Evolutionary conservation across 2,888 invertebrate species (phyloP), one percentile per base, ranked within the genome.

Genomic region (Drosophila villosipedis): DNA sequence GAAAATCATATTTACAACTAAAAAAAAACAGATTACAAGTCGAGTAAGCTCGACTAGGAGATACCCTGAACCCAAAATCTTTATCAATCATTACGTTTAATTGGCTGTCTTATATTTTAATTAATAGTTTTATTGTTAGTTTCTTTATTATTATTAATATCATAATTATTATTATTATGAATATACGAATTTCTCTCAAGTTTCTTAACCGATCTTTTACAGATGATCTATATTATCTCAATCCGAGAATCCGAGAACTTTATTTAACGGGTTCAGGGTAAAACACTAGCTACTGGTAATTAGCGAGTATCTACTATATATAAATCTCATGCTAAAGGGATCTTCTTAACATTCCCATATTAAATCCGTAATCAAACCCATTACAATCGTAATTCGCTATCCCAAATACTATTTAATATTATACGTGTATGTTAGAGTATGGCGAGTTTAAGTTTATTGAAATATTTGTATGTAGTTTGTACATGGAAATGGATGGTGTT

Each of bases 401-500:
- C 6, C 4, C n/a, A 30, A n/a, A 6, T n/a, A 30, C 30, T 30
- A n/a, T 12, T 14, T 4, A 25, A 25, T 16, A 47, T 47, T 25
- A 25, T 7, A 47, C 1, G 7, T 16, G 2, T 22, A 25, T 25
- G 25, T 30, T 14, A 22, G 10, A 43, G 31, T 31, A 43, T 22
- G 22, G 7, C 43, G 2, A 22, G 31, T 58, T 2, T 31, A n/a
- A 31, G 30, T 22, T 14, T 39, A 6, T 22, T 22, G 12, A 22
- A 16, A 16, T 6, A 9, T 22, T 28, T 72, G 9, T 53, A 31
- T 35, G n/a, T 50, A 60, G 10, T 50, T 60, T 68, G 58, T 67
- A 82, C 58, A 74, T 64, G 64, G 65, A 68, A 47, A 35, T 49
- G 49, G 49, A 43, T 7, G 28, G 19, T 71, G 49, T 62, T 63